phyloP scores from a whole-genome alignment of 1,140 invertebrate genomes.

The Papilio dardanus region DNA sequence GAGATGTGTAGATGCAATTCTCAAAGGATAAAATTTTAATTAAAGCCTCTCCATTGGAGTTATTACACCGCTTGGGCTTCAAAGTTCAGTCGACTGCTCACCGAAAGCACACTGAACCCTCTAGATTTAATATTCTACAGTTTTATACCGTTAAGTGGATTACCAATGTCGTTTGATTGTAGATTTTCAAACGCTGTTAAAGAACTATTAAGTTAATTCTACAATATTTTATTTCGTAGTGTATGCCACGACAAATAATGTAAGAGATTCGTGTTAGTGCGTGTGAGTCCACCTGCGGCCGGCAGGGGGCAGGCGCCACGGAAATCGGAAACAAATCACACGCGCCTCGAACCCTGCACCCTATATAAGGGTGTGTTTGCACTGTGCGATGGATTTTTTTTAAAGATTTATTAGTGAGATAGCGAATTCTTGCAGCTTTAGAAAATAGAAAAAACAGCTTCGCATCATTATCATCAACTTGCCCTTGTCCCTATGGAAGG shows the following conservation, averaged over 20 bases:
- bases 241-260: neutral
- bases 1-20: constrained; percentile 38
- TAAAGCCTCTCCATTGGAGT: constrained; percentile 47
- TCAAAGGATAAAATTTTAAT: constrained; percentile 56
- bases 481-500: too few species aligned
- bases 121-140: constrained; percentile 41
- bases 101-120: constrained; percentile 42
- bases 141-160: constrained; percentile 14
- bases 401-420: neutral
- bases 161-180: constrained; percentile 5
- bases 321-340: constrained; percentile 64
- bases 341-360: constrained; percentile 39
- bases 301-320: constrained; percentile 43
- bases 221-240: neutral
- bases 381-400: constrained; percentile 18
- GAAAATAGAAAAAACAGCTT: too few species aligned
- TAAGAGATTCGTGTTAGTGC: constrained; percentile 47
- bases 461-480: too few species aligned
- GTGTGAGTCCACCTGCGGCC: constrained; percentile 59
- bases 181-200: neutral
- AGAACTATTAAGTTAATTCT: neutral
- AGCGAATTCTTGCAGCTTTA: too few species aligned
- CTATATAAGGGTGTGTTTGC: constrained; percentile 32
- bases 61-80: constrained; percentile 46
- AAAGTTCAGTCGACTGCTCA: constrained; percentile 44